These are phyloP conservation scores for Paguma larvata DNA, from an alignment of 2,797 vertebrate genomes.

Conservation along the genomic window DNA sequence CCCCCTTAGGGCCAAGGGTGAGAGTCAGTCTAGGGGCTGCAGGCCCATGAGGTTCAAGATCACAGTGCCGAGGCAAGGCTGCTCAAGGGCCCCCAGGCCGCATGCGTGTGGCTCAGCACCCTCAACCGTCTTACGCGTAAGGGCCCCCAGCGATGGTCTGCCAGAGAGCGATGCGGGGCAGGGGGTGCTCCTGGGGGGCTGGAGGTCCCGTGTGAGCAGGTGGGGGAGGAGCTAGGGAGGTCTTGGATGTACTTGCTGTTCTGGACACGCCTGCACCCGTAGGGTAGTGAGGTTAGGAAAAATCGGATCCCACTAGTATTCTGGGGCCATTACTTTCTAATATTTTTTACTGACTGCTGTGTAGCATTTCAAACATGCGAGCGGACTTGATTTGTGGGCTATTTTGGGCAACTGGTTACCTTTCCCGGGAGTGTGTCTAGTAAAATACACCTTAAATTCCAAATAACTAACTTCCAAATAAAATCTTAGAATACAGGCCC, in stretches of 20 bases:
- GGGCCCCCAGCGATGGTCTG: rapidly evolving
- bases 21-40: background rate
- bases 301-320: background rate
- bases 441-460: background rate
- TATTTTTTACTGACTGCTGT: background rate
- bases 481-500: background rate
- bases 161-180: rapidly evolving
- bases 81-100: too few species aligned
- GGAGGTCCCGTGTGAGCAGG: background rate
- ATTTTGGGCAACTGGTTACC: background rate
- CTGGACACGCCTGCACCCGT: background rate
- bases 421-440: background rate
- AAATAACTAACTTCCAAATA: background rate
- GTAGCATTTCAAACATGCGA: background rate
- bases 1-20: background rate
- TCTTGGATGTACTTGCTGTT: background rate
- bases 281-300: background rate
- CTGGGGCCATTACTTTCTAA: background rate
- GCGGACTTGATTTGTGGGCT: background rate
- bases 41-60: background rate
- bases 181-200: rapidly evolving
- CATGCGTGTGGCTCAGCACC: background rate
- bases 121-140: too few species aligned
- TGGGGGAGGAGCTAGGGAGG: background rate
- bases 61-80: background rate